Conservation (phyloP, 2,888 invertebrate genomes). For the Amphiduros pacificus region DNA sequence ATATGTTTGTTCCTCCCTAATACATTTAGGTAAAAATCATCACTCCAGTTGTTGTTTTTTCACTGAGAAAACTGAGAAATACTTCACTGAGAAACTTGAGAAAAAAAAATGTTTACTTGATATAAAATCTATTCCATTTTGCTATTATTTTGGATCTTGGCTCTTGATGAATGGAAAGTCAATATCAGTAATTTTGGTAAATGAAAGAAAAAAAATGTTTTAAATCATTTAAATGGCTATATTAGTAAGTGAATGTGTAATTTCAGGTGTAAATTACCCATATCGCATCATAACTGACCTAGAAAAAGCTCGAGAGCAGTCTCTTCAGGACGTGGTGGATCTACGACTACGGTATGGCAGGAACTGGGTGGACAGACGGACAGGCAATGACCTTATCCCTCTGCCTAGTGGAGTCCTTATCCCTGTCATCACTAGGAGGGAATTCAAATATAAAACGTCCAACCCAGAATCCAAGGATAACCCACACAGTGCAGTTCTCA, state of each 20-base stretch:
- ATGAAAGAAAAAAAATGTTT: not conserved
- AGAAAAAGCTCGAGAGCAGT: conserved; percentile 37
- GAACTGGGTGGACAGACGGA: conserved; percentile 27
- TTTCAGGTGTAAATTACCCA: conserved; percentile 35
- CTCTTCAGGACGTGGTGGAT: conserved; percentile 34
- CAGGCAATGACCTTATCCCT: conserved; percentile 36
- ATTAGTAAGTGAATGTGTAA: not conserved
- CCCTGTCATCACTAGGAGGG: conserved; percentile 35
- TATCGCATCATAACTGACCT: conserved; percentile 35
- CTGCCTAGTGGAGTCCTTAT: conserved; percentile 32
- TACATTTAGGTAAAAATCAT: too few relatives aligned
- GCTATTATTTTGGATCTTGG: too few relatives aligned
- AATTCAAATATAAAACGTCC: conserved; percentile 37
- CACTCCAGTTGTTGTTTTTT: too few relatives aligned
- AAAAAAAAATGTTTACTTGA: too few relatives aligned
- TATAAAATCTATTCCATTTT: too few relatives aligned
- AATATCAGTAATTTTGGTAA: not conserved
- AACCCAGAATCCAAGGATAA: conserved; percentile 36
- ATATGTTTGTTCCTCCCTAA: too few relatives aligned
- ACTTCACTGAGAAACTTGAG: too few relatives aligned
- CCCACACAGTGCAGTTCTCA: conserved; percentile 36
- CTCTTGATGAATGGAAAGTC: too few relatives aligned
- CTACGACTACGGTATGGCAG: conserved; percentile 28
- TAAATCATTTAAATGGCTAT: not conserved
- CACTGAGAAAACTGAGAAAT: too few relatives aligned